These are phyloP conservation scores for Oceanodroma leucorhoa DNA, from an alignment of 2,797 vertebrate genomes.

Conservation along the genomic window DNA sequence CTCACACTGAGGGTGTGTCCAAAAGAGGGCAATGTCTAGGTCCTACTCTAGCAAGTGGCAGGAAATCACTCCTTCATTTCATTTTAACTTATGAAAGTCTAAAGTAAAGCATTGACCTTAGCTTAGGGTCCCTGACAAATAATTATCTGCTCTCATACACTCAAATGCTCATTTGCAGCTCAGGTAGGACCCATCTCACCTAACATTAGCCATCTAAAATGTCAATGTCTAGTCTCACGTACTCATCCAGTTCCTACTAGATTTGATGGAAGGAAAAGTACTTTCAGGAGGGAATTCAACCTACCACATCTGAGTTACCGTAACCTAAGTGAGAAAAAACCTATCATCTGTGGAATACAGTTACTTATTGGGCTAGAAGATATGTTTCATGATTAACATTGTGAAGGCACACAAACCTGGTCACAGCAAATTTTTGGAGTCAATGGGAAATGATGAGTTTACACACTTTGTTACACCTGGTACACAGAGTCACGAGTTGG, in stretches of 20 bases:
- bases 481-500: background rate
- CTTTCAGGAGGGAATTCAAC: background rate
- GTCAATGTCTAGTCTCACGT: background rate
- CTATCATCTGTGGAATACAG: background rate
- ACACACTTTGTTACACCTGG: background rate
- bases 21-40: background rate
- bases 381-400: background rate
- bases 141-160: background rate
- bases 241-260: background rate
- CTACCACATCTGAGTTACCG: rapidly evolving
- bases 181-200: background rate
- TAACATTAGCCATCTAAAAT: background rate
- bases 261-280: background rate
- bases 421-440: background rate
- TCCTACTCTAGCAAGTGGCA: background rate
- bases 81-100: background rate
- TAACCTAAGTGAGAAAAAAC: background rate
- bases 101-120: background rate
- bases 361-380: background rate
- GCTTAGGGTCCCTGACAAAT: background rate
- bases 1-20: background rate
- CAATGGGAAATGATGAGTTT: background rate
- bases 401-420: background rate
- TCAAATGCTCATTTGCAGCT: background rate
- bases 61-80: background rate